phyloP scores from a whole-genome alignment of 1,140 invertebrate genomes.

The Oppia nitens region DNA sequence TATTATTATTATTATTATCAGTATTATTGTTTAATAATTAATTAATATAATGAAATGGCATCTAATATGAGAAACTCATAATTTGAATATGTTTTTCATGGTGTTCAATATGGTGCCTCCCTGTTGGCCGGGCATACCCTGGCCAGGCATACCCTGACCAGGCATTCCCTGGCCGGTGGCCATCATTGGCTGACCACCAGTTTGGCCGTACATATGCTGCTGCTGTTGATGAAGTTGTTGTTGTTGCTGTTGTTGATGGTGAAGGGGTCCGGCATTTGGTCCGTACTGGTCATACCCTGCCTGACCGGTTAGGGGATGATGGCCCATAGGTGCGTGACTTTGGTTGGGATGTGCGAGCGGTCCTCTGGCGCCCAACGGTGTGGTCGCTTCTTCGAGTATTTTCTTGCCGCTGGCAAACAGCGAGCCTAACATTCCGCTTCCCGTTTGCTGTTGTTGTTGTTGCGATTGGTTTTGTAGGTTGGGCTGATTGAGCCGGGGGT shows the following conservation, averaged over 20 bases:
- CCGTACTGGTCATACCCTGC: background rate
- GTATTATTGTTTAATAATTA: background rate
- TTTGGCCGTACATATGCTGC: background rate
- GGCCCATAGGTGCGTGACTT: constrained; percentile 1
- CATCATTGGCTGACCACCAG: background rate
- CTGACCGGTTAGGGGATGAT: background rate
- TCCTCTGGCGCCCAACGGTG: constrained; percentile 12
- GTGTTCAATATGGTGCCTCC: constrained; percentile 3
- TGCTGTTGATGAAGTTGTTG: constrained; percentile 3
- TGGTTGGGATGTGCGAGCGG: constrained; percentile 13
- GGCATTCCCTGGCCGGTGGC: background rate
- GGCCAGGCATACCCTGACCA: background rate
- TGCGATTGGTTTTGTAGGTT: background rate
- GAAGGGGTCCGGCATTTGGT: background rate
- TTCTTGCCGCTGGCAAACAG: constrained; percentile 16
- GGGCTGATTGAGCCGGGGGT: background rate
- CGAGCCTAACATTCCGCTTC: constrained; percentile 5
- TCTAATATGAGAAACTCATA: constrained; percentile 3
- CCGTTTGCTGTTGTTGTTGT: constrained; percentile 12
- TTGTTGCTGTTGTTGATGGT: constrained; percentile 7
- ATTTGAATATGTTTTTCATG: constrained; percentile 16
- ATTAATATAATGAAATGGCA: background rate
- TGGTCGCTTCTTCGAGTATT: constrained; percentile 16
- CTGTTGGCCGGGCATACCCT: constrained; percentile 1
- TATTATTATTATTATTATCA: background rate